These are phyloP conservation scores for Corythucha ciliata DNA, from an alignment of 2,888 invertebrate species.

Conservation along the genomic window DNA sequence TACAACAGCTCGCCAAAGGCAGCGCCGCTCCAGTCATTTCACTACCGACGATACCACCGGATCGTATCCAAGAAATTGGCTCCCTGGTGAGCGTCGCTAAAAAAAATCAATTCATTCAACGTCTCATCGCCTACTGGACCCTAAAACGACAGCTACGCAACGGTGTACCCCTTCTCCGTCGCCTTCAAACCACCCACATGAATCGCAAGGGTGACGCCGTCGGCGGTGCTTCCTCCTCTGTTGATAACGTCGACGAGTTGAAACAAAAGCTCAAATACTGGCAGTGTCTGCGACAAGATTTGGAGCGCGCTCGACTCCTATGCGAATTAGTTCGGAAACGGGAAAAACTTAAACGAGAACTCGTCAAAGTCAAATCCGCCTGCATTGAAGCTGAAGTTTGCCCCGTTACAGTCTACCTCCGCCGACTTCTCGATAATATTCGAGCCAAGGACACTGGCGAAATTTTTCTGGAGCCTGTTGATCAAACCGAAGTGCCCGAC, in stretches of 20 bases:
- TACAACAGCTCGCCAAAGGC: conserved; percentile 65
- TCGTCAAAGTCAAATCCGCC: conserved; percentile 69
- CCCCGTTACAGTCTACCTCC: conserved; percentile 70
- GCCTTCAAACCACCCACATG: conserved; percentile 53
- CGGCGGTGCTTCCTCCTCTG: conserved; percentile 36
- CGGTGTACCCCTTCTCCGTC: conserved; percentile 84
- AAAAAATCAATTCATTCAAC: conserved; percentile 74
- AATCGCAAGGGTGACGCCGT: conserved; percentile 39
- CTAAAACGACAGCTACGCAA: conserved; percentile 88
- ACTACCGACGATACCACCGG: conserved; percentile 85
- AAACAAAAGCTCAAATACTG: conserved; percentile 85
- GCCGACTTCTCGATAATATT: conserved; percentile 65
- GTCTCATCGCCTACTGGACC: conserved; percentile 94
- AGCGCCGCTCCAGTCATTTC: conserved; percentile 84
- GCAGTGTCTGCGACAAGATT: conserved; percentile 85
- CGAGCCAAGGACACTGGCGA: conserved; percentile 71
- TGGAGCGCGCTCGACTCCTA: conserved; percentile 82
- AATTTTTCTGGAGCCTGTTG: conserved; percentile 89
- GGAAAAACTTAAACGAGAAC: conserved; percentile 86
- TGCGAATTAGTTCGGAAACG: conserved; percentile 92
- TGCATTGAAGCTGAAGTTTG: conserved; percentile 70
- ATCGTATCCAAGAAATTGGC: conserved; percentile 78
- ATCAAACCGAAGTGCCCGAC: conserved; percentile 58
- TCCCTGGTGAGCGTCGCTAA: conserved; percentile 63
- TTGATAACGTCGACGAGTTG: conserved; percentile 49